Base-by-base conservation (phyloP, 2,797 vertebrate species). In the Tiaroga cobitis region DNA sequence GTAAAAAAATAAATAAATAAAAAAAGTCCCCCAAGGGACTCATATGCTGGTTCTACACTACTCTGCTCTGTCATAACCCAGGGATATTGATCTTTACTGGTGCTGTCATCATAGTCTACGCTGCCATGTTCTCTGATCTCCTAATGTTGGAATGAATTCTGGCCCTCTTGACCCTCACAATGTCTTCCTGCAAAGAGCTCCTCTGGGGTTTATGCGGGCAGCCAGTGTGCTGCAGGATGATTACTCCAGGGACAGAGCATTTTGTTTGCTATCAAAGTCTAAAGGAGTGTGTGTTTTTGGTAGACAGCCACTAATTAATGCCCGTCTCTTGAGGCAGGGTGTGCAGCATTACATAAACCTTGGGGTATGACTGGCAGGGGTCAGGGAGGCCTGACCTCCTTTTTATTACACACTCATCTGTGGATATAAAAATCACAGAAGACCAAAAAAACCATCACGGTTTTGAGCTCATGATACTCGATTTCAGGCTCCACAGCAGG, bases 31-130 rank as follows among this genome's bases (percentile, higher is more conserved):
- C 70, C 43, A 76, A 41, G 81, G 29, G 43, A 37, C 59, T 51
- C 15, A 83, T 83, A 67, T 83, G 32, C 29, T 85, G 73, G 86
- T 65, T 85, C 81, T 87, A 86, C 83, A 85, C 87, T 90, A 82
- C 82, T 89, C 79, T 86, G 88, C 80, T 89, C 85, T 49, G 37
- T 74, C 84, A 74, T 84, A 84, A 84, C 82, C 61, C 73, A 56
- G 49, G 56, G 82, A 78, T 84, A 84, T 84, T 84, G 82, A 84
- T 84, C 82, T 84, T 78, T 69, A 54, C 63, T 77, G 32, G 46
- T 76, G 32, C 72, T 67, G 59, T 83, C 81, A 83, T 83, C 81
- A 67, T 63, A 29, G 59, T 83, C 72, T 76, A 43, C 15, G 37
- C 39, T 61, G 51, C 39, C 39, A 69, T 80, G 75, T 85, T 65